phyloP scores from a whole-genome alignment of 2,797 vertebrate species.

The Lacerta viridis region DNA sequence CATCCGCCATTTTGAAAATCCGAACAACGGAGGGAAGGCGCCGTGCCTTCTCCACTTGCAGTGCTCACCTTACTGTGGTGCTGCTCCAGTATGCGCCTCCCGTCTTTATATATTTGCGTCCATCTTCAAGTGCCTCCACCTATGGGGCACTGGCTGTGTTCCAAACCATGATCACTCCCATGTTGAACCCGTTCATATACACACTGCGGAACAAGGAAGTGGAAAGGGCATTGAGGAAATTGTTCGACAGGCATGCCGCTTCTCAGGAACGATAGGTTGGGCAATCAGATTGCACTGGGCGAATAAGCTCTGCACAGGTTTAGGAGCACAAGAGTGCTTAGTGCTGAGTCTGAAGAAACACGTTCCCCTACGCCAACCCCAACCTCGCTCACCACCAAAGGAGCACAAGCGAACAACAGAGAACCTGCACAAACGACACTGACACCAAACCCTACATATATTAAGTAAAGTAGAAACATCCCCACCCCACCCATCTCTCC shows the following conservation, averaged over 20 bases:
- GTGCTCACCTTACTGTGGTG: conserved; percentile 57
- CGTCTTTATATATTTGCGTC: conserved; percentile 61
- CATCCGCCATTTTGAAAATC: conserved; percentile 36
- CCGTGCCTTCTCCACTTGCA: conserved; percentile 62
- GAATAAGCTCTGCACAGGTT: too few relatives aligned
- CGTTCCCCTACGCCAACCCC: too few relatives aligned
- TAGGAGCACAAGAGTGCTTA: too few relatives aligned
- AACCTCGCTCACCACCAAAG: too few relatives aligned
- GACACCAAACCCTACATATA: too few relatives aligned
- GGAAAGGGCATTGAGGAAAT: conserved; percentile 56
- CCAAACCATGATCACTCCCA: conserved; percentile 62
- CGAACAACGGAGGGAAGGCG: conserved; percentile 12
- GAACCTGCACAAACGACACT: too few relatives aligned
- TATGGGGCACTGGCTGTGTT: conserved; percentile 62
- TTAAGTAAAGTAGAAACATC: too few relatives aligned
- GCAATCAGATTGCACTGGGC: not conserved
- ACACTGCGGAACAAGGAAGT: conserved; percentile 70
- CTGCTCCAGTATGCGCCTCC: conserved; percentile 56
- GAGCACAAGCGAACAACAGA: too few relatives aligned
- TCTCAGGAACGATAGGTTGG: not conserved
- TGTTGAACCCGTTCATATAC: conserved; percentile 72
- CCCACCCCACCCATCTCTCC: too few relatives aligned
- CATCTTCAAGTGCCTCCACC: conserved; percentile 51
- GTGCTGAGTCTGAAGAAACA: too few relatives aligned
- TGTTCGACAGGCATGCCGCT: not conserved